These are phyloP conservation scores for Drosophila mayaguana DNA, from an alignment of 2,888 invertebrate species.

Conservation along the genomic window DNA sequence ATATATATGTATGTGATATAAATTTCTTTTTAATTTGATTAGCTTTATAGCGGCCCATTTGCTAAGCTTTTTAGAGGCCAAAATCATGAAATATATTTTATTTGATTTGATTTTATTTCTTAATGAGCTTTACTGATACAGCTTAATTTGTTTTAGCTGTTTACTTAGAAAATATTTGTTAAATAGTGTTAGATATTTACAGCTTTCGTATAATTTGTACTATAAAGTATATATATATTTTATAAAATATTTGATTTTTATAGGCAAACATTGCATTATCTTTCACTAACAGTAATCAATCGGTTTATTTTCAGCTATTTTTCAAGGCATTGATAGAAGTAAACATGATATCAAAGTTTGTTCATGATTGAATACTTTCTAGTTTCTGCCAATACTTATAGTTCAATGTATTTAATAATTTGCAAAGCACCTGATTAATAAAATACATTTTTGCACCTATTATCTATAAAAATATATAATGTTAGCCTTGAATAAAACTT, in stretches of 20 bases:
- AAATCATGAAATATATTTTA: conserved; percentile 13
- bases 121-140: background rate
- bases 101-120: background rate
- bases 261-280: background rate
- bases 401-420: background rate
- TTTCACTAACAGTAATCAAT: background rate
- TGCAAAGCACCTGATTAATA: background rate
- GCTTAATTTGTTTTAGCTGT: background rate
- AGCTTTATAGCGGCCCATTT: conserved; percentile 50
- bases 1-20: conserved; percentile 6
- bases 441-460: background rate
- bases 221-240: background rate
- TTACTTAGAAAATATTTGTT: background rate
- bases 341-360: background rate
- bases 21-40: conserved; percentile 53
- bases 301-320: background rate
- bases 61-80: conserved; percentile 13
- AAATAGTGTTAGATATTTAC: background rate
- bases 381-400: background rate
- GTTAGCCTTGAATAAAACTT: background rate
- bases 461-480: background rate
- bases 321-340: background rate
- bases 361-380: background rate
- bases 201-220: background rate
- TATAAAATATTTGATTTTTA: background rate